Evolutionary conservation across 1,140 invertebrate genomes (phyloP).

Genomic region (Meloidogyne floridensis): DNA sequence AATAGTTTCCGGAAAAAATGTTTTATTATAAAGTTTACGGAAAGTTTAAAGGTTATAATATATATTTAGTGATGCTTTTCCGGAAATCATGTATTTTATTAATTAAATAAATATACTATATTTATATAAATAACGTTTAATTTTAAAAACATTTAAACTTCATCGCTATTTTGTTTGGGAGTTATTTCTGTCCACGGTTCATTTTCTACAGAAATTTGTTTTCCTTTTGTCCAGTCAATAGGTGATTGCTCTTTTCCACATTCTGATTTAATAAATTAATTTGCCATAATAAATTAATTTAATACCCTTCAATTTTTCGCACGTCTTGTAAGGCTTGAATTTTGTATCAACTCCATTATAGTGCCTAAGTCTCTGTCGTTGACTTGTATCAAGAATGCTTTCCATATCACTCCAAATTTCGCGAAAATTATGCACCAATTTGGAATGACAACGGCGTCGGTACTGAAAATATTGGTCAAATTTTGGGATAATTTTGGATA

Average conservation of each 20-base stretch:
- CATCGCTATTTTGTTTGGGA: not conserved
- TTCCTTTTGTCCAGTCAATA: constrained; percentile 4
- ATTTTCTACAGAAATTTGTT: not conserved
- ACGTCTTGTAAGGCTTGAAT: not conserved
- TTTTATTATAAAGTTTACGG: too few species aligned
- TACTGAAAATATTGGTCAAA: not conserved
- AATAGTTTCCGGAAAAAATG: too few species aligned
- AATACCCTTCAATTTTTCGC: not conserved
- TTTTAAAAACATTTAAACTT: not conserved
- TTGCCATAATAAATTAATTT: not conserved
- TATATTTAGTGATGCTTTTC: too few species aligned
- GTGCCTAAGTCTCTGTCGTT: constrained; percentile 9
- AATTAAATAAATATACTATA: too few species aligned
- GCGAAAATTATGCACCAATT: not conserved
- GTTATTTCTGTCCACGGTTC: not conserved
- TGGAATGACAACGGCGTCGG: not conserved
- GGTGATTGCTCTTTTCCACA: not conserved
- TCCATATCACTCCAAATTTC: not conserved
- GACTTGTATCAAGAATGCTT: not conserved
- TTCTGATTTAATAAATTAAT: too few species aligned
- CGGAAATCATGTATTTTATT: too few species aligned
- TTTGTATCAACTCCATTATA: not conserved
- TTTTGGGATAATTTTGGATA: not conserved
- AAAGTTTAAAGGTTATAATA: too few species aligned
- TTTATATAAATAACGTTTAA: too few species aligned